A percentile compares a stretch with the other conserved stretches of the same genome.
These are phyloP conservation scores for Aphelinus atriplicis DNA, from an alignment of 1,140 invertebrate species.

Conservation along the genomic window DNA sequence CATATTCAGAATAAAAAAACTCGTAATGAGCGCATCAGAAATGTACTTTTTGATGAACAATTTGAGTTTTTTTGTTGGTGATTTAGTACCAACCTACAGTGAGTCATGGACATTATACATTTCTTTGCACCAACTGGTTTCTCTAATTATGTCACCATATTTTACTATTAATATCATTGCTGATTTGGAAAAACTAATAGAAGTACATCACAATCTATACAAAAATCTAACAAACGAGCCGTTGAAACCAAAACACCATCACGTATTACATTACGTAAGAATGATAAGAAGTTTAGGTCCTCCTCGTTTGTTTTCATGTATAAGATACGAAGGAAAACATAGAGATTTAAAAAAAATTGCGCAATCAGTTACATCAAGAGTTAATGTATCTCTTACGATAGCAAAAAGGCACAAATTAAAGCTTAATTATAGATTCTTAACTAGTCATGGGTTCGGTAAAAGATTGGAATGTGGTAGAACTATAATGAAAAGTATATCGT, in stretches of 20 bases:
- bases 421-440: not conserved
- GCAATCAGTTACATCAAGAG: slow-evolving; percentile 22
- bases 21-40: slow-evolving; percentile 47
- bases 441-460: slow-evolving; percentile 18
- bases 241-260: slow-evolving; percentile 37
- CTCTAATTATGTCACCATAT: slow-evolving; percentile 35
- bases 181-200: slow-evolving; percentile 20
- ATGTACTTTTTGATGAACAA: slow-evolving; percentile 42
- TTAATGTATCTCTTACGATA: slow-evolving; percentile 41
- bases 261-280: not conserved
- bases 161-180: slow-evolving; percentile 22
- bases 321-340: slow-evolving; percentile 43
- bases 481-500: not conserved
- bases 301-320: slow-evolving; percentile 38
- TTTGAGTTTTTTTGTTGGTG: slow-evolving; percentile 45
- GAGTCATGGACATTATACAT: slow-evolving; percentile 45
- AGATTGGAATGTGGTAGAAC: slow-evolving; percentile 12
- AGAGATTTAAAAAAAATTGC: slow-evolving; percentile 41
- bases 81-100: slow-evolving; percentile 42
- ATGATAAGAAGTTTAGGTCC: slow-evolving; percentile 40
- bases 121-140: slow-evolving; percentile 42
- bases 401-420: slow-evolving; percentile 35
- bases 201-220: slow-evolving; percentile 42
- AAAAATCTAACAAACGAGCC: slow-evolving; percentile 38
- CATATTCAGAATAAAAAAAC: slow-evolving; percentile 38